These are phyloP conservation scores for Drosophila gaucha DNA, from an alignment of 2,888 invertebrate species.

Conservation along the genomic window DNA sequence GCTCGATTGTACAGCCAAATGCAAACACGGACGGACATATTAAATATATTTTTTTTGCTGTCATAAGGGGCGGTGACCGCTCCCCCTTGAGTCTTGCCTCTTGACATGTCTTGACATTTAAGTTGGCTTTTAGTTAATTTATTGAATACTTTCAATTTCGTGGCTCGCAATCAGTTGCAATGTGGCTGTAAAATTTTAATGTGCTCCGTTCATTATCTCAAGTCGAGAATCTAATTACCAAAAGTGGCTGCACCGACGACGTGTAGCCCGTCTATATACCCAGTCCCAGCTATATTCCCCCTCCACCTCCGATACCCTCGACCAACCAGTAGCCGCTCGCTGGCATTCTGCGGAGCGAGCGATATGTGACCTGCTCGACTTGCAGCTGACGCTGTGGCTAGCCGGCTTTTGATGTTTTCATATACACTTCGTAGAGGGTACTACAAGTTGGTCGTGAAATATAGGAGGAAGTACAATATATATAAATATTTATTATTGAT, in stretches of 20 bases:
- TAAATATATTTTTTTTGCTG: slow-evolving; percentile 35
- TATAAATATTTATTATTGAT: neutral
- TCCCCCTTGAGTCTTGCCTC: slow-evolving; percentile 2
- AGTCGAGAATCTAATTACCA: slow-evolving; percentile 78
- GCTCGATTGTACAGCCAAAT: slow-evolving; percentile 1
- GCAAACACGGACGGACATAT: slow-evolving; percentile 11
- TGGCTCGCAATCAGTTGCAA: slow-evolving; percentile 22
- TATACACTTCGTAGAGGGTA: neutral
- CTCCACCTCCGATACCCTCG: neutral
- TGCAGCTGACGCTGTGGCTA: slow-evolving; percentile 54
- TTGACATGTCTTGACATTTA: slow-evolving; percentile 52
- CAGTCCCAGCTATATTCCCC: slow-evolving; percentile 9
- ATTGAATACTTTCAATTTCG: slow-evolving; percentile 69
- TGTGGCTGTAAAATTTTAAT: slow-evolving; percentile 78
- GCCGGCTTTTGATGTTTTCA: slow-evolving; percentile 5
- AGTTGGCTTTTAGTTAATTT: slow-evolving; percentile 72
- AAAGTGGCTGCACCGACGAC: slow-evolving; percentile 63
- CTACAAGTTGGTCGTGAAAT: neutral
- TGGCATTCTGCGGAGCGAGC: slow-evolving; percentile 14
- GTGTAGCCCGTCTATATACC: too few relatives aligned
- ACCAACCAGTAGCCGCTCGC: slow-evolving; percentile 23
- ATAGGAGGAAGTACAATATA: neutral
- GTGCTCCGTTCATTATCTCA: slow-evolving; percentile 72
- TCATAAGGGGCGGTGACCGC: slow-evolving; percentile 21
- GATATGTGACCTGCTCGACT: slow-evolving; percentile 41